Evolutionary conservation across 2,113 vertebrate genomes (phyloP).

Genomic region (Trematomus loennbergii): DNA sequence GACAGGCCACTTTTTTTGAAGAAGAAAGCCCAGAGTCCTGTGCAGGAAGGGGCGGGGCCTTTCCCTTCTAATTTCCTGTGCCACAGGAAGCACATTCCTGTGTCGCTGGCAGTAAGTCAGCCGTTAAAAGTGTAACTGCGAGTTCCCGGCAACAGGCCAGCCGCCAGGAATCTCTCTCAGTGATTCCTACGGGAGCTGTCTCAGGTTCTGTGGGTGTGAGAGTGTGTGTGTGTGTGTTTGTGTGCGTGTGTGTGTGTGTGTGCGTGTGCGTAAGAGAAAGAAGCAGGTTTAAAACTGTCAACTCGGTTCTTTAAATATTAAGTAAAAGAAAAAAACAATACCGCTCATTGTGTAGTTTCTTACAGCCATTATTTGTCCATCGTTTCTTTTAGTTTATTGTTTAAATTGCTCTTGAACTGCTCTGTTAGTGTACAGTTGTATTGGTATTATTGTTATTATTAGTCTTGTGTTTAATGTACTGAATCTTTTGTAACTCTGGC

Average conservation of each 20-base stretch:
- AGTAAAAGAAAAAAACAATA: no score
- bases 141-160: constrained; percentile 53
- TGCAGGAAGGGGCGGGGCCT: constrained; percentile 52
- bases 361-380: no score
- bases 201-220: neutral
- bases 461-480: no score
- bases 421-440: no score
- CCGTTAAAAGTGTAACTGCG: constrained; percentile 25
- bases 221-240: constrained; percentile 3
- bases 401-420: no score
- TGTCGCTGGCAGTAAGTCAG: constrained; percentile 38
- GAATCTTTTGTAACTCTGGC: no score
- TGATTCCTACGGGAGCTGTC: neutral
- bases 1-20: constrained; percentile 72
- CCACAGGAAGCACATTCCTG: constrained; percentile 73
- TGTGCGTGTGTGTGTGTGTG: constrained; percentile 7
- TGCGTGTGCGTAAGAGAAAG: neutral
- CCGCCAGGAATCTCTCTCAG: constrained; percentile 40
- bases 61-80: constrained; percentile 72
- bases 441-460: no score
- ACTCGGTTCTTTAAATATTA: constrained; percentile 6
- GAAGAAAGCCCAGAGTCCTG: constrained; percentile 15
- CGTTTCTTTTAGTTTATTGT: no score
- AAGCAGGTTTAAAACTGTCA: constrained; percentile 23
- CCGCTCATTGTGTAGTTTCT: no score